These are phyloP conservation scores for Spondyliosoma cantharus DNA, from an alignment of 2,797 vertebrate species.

Conservation along the genomic window DNA sequence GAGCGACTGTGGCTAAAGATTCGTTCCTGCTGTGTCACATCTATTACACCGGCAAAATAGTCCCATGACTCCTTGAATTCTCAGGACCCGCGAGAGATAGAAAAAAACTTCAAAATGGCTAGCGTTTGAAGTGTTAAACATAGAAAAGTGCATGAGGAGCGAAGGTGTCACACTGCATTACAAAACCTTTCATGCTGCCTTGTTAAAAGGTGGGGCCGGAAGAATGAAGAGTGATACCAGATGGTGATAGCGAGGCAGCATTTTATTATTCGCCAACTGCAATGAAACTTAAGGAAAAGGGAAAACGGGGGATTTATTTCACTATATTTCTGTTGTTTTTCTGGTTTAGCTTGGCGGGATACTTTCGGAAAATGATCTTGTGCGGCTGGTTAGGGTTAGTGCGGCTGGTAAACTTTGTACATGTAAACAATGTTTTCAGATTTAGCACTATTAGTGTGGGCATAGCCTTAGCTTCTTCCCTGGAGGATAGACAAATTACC, in stretches of 20 bases:
- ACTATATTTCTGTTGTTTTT: not conserved
- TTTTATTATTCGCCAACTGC: slow-evolving; percentile 23
- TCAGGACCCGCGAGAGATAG: slow-evolving; percentile 30
- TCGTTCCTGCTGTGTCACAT: slow-evolving; percentile 19
- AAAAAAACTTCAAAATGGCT: slow-evolving; percentile 31
- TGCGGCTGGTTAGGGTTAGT: no score
- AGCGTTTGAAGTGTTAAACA: slow-evolving; percentile 39
- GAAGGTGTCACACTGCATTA: slow-evolving; percentile 33
- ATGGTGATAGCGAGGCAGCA: slow-evolving; percentile 10
- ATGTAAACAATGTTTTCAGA: slow-evolving; percentile 31
- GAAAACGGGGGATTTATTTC: not conserved
- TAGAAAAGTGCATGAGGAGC: slow-evolving; percentile 27
- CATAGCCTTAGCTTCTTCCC: slow-evolving; percentile 31
- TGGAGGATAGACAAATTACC: slow-evolving; percentile 43
- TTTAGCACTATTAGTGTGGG: slow-evolving; percentile 46
- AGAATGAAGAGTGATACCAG: slow-evolving; percentile 15
- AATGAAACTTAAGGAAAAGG: not conserved
- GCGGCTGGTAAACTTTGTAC: slow-evolving; percentile 12
- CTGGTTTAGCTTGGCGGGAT: not conserved
- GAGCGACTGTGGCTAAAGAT: not conserved
- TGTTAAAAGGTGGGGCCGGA: slow-evolving; percentile 34
- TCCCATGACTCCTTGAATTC: slow-evolving; percentile 38
- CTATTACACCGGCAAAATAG: slow-evolving; percentile 30
- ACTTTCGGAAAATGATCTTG: not conserved
- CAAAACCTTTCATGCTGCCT: slow-evolving; percentile 9